Evolutionary conservation across 2,113 vertebrate genomes (phyloP).

Genomic region (Stegastes partitus): DNA sequence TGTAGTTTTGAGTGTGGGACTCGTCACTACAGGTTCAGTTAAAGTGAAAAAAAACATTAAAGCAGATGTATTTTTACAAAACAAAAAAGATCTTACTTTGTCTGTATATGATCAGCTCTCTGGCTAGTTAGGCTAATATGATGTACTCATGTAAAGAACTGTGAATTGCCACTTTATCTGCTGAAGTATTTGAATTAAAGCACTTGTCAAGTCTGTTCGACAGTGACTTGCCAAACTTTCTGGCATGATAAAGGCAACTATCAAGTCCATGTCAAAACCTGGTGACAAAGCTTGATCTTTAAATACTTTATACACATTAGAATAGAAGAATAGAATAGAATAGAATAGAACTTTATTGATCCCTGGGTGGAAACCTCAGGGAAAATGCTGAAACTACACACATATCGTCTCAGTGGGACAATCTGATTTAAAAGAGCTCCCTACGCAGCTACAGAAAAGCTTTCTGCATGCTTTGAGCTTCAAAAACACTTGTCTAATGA

Average conservation of each 20-base stretch:
- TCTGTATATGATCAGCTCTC: too few relatives aligned
- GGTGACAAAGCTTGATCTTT: slow-evolving; percentile 8
- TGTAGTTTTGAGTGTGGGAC: too few relatives aligned
- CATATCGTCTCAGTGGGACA: neutral
- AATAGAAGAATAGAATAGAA: too few relatives aligned
- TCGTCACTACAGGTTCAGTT: neutral
- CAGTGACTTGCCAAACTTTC: neutral
- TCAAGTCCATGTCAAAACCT: neutral
- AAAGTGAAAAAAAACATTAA: neutral
- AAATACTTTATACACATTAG: neutral
- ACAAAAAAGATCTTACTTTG: too few relatives aligned
- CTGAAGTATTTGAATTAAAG: too few relatives aligned
- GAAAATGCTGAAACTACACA: too few relatives aligned
- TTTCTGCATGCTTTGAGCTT: slow-evolving; percentile 16
- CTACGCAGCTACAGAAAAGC: slow-evolving; percentile 6
- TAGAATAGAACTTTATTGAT: too few relatives aligned
- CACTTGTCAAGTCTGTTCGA: neutral
- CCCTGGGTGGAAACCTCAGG: too few relatives aligned
- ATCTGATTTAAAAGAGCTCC: slow-evolving; percentile 24
- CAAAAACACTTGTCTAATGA: slow-evolving; percentile 48
- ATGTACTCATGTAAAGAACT: neutral
- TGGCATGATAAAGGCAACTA: neutral
- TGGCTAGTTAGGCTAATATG: too few relatives aligned
- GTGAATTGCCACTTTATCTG: neutral
- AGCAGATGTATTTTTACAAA: neutral